Percentiles rank a stretch among this genome's conserved stretches.
phyloP scores from a whole-genome alignment of 2,113 vertebrate species.

The Siphamia tubifer region DNA sequence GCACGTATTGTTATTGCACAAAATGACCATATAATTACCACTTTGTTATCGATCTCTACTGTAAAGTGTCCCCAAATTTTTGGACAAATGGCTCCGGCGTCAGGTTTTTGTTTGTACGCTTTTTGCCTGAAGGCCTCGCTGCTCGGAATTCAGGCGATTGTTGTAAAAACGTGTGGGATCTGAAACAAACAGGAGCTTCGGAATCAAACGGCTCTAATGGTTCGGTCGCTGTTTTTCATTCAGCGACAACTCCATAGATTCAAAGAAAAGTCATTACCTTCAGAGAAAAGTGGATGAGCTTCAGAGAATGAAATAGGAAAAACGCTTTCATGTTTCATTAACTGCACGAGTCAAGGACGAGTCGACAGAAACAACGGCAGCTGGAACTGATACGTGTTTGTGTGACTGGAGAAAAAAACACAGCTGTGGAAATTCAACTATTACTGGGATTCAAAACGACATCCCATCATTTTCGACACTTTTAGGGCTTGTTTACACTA shows the following conservation, averaged over 20 bases:
- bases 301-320: not conserved
- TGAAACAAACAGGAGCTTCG: not conserved
- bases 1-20: too few relatives aligned
- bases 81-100: too few relatives aligned
- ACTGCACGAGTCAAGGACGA: not conserved
- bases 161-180: not conserved
- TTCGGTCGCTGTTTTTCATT: not conserved
- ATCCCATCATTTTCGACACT: too few relatives aligned
- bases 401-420: too few relatives aligned
- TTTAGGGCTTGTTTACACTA: too few relatives aligned
- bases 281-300: not conserved
- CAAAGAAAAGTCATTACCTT: not conserved
- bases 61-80: too few relatives aligned
- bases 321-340: not conserved
- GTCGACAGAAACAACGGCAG: not conserved
- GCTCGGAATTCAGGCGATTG: not conserved
- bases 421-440: too few relatives aligned
- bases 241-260: not conserved
- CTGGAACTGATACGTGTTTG: not conserved
- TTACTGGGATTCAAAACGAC: too few relatives aligned
- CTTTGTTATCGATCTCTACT: too few relatives aligned
- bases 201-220: not conserved
- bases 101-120: not conserved
- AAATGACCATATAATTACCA: too few relatives aligned
- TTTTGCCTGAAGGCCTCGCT: not conserved